Conservation (phyloP, 1,140 invertebrate genomes). For the Zaprionus ornatus region DNA sequence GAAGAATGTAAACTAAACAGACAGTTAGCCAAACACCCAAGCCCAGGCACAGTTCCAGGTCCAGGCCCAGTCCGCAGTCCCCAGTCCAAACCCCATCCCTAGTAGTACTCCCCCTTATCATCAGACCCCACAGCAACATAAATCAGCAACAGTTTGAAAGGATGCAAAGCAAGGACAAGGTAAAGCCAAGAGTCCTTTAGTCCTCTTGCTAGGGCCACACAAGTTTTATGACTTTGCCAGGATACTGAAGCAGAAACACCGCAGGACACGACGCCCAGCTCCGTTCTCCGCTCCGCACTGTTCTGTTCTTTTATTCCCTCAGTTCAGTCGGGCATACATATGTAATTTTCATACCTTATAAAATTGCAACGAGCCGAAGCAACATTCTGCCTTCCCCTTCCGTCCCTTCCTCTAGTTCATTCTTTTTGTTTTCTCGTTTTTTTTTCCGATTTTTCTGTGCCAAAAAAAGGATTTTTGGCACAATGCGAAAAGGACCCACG, state of each 20-base stretch:
- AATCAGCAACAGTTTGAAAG: slow-evolving; percentile 74
- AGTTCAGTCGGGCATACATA: slow-evolving; percentile 40
- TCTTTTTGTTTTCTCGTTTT: neutral
- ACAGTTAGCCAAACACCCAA: slow-evolving; percentile 20
- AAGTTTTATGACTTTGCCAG: slow-evolving; percentile 40
- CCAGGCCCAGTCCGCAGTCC: neutral
- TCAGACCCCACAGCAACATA: slow-evolving; percentile 39
- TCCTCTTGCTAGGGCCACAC: slow-evolving; percentile 1
- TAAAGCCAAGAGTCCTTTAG: slow-evolving; percentile 24
- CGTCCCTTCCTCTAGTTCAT: neutral
- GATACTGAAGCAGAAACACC: slow-evolving; percentile 7
- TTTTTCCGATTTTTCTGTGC: slow-evolving; percentile 17
- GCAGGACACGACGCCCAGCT: neutral
- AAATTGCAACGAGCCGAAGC: slow-evolving; percentile 40
- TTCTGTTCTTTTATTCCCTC: slow-evolving; percentile 10
- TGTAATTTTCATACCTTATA: slow-evolving; percentile 69
- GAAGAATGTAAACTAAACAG: slow-evolving; percentile 63
- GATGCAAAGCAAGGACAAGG: slow-evolving; percentile 59
- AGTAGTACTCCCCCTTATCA: neutral
- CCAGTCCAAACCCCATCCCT: neutral
- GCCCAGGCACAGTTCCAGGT: neutral
- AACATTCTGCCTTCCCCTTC: neutral
- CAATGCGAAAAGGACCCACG: neutral
- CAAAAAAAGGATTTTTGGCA: slow-evolving; percentile 34
- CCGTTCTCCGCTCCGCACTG: slow-evolving; percentile 5